Base-by-base conservation (phyloP, 1,140 invertebrate species). In the Solenopsis fugax region DNA sequence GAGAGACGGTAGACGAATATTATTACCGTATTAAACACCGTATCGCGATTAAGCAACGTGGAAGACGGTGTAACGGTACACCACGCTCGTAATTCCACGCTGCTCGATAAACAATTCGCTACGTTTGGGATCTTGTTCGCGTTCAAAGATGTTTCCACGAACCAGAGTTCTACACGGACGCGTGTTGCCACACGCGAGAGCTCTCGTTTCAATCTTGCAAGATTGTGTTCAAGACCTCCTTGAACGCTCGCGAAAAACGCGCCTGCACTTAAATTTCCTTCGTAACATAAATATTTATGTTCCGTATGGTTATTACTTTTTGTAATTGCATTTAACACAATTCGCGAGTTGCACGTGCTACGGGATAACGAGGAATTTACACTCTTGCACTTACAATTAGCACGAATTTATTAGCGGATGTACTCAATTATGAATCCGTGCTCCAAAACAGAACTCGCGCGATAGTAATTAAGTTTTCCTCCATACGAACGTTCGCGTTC, bases 281-380 rank as follows among this genome's bases (percentile, higher is more conserved):
- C 9, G 72, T 64, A n/a, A n/a, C n/a, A 54, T 69, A 54, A 80
- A 67, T 80, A 80, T 80, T 69, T 80, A 67, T 52, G 18, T 41
- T 12, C 7, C 6, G 34, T 54, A 21, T 12, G 9, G 9, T 62
- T 80, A 41, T 67, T 54, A 54, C 13, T 48, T 69, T 71, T 34
- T 81, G 16, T 45, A 81, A 81, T 71, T 81, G 45, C 64, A 37
- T 71, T 65, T 71, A 41, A 21, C 10, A 37, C 64, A 37, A 81
- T 54, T 69, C 21, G 13, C 37, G 13, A 37, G 34, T 4, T 81
- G 64, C 48, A 18, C 50, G 50, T 56, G 50, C 50, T 65, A 16
- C 50, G 24, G 67, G 50, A 69, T 81, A 71, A 81, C 65, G 21
- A 81, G 21, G 10, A 18, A 62, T 37, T 80, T 65, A 41, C 4